Evolutionary conservation across 2,888 invertebrate species (phyloP), one percentile per base, ranked within the genome.

Genomic region (Drosophila longiperda): DNA sequence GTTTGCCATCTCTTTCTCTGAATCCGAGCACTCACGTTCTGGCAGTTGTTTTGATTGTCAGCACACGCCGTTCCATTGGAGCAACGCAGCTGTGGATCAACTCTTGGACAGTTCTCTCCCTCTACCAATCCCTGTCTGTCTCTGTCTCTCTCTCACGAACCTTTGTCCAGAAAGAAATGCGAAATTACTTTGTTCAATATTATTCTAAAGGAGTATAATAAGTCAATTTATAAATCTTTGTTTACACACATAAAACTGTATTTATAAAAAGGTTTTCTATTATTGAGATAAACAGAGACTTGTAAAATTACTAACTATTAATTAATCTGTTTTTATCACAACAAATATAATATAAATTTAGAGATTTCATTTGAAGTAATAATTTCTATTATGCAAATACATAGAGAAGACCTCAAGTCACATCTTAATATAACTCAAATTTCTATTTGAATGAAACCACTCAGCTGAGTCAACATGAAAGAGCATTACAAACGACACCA

Each of bases 51-150:
- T 73, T 59, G 74, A 67, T 78, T 63, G 55, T 32, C 64, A 78
- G 78, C 78, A 78, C 78, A 74, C 70, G 77, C 74, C 61, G 73
- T 36, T 49, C 48, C 50, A 9, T 34, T 78, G 77, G 77, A 78
- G 78, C 78, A 58, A 8, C 45, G 36, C 77, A 74, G 66, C 78
- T 70, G 70, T 62, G 45, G 62, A 57, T 58, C 69, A 55, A 33
- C 53, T 66, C 58, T 68, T 29, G 62, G 42, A 53, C 63, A 45
- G 53, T 26, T 42, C 52, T 62, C 29, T 23, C 17, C 9, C 15
- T 42, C 32, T 17, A 20, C 17, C 20, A 11, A 2, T 23, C 48
- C 6, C 45, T 9, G 12, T 33, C 9, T 15, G 12, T 17, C 32
- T 15, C 11, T 17, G 3, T 38, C 48, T 38, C 26, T 8, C 17